Percentiles rank a stretch among this genome's conserved stretches.
phyloP scores from a whole-genome alignment of 2,888 invertebrate genomes.

The Hypena proboscidalis region DNA sequence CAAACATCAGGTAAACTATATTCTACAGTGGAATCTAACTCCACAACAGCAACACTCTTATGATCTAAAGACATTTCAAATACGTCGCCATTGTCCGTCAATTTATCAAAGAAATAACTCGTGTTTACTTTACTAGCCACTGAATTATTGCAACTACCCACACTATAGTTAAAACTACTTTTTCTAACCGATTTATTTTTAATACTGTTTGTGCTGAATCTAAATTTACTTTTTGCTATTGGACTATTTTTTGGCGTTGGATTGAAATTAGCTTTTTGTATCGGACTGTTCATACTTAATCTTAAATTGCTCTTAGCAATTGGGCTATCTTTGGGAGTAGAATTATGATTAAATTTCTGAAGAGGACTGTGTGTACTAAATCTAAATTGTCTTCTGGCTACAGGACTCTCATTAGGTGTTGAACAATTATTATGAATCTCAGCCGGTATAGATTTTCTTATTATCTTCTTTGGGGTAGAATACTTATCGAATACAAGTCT shows the following conservation, averaged over 20 bases:
- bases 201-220: too few relatives aligned
- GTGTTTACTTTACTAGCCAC: slow-evolving; percentile 59
- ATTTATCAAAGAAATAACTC: slow-evolving; percentile 84
- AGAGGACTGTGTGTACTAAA: slow-evolving; percentile 11
- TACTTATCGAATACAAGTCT: slow-evolving; percentile 65
- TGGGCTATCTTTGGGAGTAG: slow-evolving; percentile 68
- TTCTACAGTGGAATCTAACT: slow-evolving; percentile 63
- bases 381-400: slow-evolving; percentile 37
- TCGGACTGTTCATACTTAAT: slow-evolving; percentile 2
- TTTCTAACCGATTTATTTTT: slow-evolving; percentile 23
- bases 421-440: slow-evolving; percentile 67
- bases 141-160: slow-evolving; percentile 48
- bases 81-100: slow-evolving; percentile 81
- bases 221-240: too few relatives aligned
- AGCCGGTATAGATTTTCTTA: slow-evolving; percentile 50
- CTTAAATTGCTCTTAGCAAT: slow-evolving; percentile 2
- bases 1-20: slow-evolving; percentile 68
- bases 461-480: slow-evolving; percentile 58
- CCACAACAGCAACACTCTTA: slow-evolving; percentile 49
- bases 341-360: slow-evolving; percentile 49
- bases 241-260: too few relatives aligned
- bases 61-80: slow-evolving; percentile 86
- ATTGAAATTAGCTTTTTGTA: background rate
- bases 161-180: slow-evolving; percentile 39
- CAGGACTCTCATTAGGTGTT: slow-evolving; percentile 69